A percentile compares a stretch with the other conserved stretches of the same genome.
Conservation (phyloP, 1,140 invertebrate genomes). For the Rhagoletis zephyria region DNA sequence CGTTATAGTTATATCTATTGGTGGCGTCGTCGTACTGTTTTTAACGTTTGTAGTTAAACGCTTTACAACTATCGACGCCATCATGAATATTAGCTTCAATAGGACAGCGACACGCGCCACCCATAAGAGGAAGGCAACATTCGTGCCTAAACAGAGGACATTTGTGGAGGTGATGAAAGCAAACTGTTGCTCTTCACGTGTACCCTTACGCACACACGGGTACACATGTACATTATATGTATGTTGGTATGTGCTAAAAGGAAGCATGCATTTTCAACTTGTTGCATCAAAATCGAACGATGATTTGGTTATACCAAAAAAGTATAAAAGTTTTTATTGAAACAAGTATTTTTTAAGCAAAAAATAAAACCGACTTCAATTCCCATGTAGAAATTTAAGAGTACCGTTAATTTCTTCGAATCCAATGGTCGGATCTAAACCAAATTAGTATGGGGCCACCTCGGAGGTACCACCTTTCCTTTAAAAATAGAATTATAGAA, state of each 20-base stretch:
- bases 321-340: too few species aligned
- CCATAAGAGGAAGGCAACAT: background rate
- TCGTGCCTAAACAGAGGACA: background rate
- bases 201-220: background rate
- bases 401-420: too few species aligned
- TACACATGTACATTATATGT: background rate
- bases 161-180: background rate
- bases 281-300: constrained; percentile 10
- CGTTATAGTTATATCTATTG: constrained; percentile 9
- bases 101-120: constrained; percentile 21
- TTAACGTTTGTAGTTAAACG: constrained; percentile 5
- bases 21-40: background rate
- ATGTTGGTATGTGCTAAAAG: background rate
- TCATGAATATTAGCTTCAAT: constrained; percentile 40
- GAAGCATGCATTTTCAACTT: background rate
- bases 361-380: too few species aligned
- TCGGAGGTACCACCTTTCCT: too few species aligned
- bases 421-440: too few species aligned
- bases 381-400: too few species aligned
- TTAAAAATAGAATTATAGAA: too few species aligned
- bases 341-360: too few species aligned
- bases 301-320: too few species aligned
- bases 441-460: too few species aligned
- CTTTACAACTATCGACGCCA: constrained; percentile 39
- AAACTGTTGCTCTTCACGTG: constrained; percentile 32